phyloP scores from a whole-genome alignment of 2,113 vertebrate species.

The Cygnus atratus region DNA sequence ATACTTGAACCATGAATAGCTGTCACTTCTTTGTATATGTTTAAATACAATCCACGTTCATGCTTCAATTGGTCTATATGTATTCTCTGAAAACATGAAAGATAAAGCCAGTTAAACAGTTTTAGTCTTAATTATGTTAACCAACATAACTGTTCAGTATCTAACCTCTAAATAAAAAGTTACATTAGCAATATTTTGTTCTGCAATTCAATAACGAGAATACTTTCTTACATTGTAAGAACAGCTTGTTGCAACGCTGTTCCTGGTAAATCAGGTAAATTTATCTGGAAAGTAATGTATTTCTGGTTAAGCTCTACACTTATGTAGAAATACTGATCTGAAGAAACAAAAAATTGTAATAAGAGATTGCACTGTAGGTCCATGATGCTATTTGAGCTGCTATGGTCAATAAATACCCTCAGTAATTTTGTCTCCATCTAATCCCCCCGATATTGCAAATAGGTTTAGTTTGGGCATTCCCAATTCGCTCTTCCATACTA shows the following conservation, averaged over 20 bases:
- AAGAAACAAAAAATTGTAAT: not conserved
- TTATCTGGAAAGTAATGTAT: not conserved
- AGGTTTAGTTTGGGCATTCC: not conserved
- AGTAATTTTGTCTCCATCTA: not conserved
- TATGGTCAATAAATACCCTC: not conserved
- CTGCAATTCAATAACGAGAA: not conserved
- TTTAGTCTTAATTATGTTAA: not conserved
- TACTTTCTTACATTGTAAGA: not conserved
- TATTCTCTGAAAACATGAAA: constrained; percentile 76
- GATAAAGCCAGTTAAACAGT: constrained; percentile 52
- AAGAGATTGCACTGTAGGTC: not conserved
- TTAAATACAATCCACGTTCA: constrained; percentile 86
- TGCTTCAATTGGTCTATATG: constrained; percentile 83
- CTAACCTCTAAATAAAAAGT: not conserved
- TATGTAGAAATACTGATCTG: not conserved
- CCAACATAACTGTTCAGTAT: not conserved
- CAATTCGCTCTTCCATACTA: not conserved
- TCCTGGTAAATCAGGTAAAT: not conserved
- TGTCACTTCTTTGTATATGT: constrained; percentile 82
- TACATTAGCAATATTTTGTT: not conserved
- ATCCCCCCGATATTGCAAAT: not conserved
- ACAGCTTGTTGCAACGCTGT: not conserved
- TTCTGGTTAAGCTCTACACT: not conserved
- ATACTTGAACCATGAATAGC: constrained; percentile 82
- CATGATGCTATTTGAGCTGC: not conserved